A percentile compares a stretch with the other conserved stretches of the same genome.
phyloP scores from a whole-genome alignment of 2,113 vertebrate species.

The Saccopteryx bilineata region DNA sequence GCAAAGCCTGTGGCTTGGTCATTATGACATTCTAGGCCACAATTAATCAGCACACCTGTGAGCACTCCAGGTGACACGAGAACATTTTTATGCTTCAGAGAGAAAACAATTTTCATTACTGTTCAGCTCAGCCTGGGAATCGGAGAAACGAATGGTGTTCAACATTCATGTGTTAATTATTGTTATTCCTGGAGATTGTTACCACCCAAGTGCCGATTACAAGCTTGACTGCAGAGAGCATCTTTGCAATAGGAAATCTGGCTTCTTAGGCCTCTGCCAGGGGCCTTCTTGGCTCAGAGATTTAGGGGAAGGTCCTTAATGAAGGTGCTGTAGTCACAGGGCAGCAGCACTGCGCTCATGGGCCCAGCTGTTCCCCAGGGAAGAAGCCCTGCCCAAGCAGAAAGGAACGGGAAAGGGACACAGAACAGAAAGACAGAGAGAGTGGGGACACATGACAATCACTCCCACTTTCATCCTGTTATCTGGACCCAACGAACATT shows the following conservation, averaged over 20 bases:
- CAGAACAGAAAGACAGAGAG: not conserved
- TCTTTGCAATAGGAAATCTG: conserved; percentile 39
- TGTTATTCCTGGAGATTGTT: conserved; percentile 33
- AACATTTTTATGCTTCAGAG: conserved; percentile 50
- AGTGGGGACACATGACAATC: not conserved
- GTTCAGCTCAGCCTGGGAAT: conserved; percentile 46
- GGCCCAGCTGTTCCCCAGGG: not conserved
- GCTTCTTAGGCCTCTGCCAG: conserved; percentile 2
- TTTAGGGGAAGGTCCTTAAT: conserved; percentile 46
- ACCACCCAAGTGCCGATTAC: conserved; percentile 53
- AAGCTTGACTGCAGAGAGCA: conserved; percentile 40
- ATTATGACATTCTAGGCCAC: conserved; percentile 39
- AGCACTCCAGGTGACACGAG: conserved; percentile 38
- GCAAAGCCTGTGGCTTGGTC: conserved; percentile 45
- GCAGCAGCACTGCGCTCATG: not conserved
- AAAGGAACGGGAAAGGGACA: not conserved
- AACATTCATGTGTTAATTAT: conserved; percentile 73
- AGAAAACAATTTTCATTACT: conserved; percentile 78
- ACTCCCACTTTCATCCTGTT: not conserved
- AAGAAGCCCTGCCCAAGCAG: not conserved
- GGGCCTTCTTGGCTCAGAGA: not conserved
- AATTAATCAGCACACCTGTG: conserved; percentile 70
- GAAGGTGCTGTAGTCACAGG: not conserved
- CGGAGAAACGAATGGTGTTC: conserved; percentile 61
- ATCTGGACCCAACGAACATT: not conserved